A percentile compares a stretch with the other conserved stretches of the same genome.
These are phyloP conservation scores for Creontiades dilutus DNA, from an alignment of 2,888 invertebrate genomes.

Conservation along the genomic window DNA sequence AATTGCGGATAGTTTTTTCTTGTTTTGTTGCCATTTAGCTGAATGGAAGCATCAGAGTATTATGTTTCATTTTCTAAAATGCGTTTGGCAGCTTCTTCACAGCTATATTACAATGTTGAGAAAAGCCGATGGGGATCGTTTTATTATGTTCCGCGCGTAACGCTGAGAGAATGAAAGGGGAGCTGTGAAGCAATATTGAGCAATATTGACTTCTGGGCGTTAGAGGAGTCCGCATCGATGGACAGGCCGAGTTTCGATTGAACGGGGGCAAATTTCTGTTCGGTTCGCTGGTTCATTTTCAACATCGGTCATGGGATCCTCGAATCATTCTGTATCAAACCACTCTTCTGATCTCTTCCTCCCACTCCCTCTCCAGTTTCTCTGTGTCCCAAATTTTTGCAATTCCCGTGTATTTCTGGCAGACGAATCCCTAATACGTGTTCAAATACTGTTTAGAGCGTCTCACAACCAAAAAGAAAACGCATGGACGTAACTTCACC, in stretches of 20 bases:
- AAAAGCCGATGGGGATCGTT: no score
- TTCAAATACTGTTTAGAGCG: no score
- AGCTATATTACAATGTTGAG: no score
- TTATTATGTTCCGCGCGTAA: background rate
- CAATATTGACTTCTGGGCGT: slow-evolving; percentile 25
- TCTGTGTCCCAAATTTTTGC: background rate
- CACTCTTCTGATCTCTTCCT: background rate
- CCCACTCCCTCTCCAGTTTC: background rate
- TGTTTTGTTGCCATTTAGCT: no score
- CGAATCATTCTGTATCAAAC: background rate
- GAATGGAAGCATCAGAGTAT: no score
- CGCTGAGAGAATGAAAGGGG: background rate
- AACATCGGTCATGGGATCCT: background rate
- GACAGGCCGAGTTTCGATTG: background rate
- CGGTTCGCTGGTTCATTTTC: slow-evolving; percentile 30
- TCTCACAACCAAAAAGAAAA: no score
- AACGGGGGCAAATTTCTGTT: slow-evolving; percentile 1
- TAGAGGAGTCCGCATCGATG: background rate
- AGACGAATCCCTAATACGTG: no score
- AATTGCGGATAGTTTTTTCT: no score
- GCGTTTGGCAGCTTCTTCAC: no score
- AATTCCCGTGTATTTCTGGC: background rate
- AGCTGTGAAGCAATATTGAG: slow-evolving; percentile 27
- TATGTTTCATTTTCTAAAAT: no score
- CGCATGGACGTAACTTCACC: no score